Evolutionary conservation across 1,140 invertebrate species (phyloP).

Genomic region (Aphelenchoides avenae): DNA sequence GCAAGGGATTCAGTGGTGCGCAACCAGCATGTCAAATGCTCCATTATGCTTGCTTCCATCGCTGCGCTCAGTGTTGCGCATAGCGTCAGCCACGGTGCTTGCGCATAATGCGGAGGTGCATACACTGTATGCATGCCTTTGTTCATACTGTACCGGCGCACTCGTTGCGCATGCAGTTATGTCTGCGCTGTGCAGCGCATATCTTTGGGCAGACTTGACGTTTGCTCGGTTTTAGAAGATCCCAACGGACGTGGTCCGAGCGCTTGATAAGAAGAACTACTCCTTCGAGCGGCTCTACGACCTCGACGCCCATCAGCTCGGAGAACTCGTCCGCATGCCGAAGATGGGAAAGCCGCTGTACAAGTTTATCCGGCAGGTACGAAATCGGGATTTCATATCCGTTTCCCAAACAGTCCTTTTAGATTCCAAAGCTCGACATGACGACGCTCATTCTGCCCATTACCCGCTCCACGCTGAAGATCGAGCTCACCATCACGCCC

Average conservation of each 20-base stretch:
- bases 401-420: slow-evolving; percentile 5
- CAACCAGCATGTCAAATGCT: too few species aligned
- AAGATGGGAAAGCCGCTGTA: slow-evolving; percentile 95
- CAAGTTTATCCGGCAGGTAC: slow-evolving; percentile 88
- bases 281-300: slow-evolving; percentile 76
- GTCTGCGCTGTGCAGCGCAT: too few species aligned
- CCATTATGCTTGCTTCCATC: too few species aligned
- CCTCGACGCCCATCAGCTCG: slow-evolving; percentile 91
- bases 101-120: too few species aligned
- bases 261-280: slow-evolving; percentile 87
- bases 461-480: slow-evolving; percentile 83
- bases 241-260: slow-evolving; percentile 93
- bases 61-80: too few species aligned
- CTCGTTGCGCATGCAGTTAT: too few species aligned
- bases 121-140: too few species aligned
- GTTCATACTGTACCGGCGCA: too few species aligned
- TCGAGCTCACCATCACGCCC: slow-evolving; percentile 95
- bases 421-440: slow-evolving; percentile 55
- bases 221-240: too few species aligned
- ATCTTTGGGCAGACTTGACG: too few species aligned
- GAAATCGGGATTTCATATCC: slow-evolving; percentile 17
- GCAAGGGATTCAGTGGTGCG: too few species aligned
- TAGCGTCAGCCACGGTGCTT: too few species aligned
- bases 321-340: slow-evolving; percentile 87
- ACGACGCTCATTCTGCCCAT: slow-evolving; percentile 71